Conservation (phyloP, 2,797 vertebrate genomes). For the Melanogrammus aeglefinus region DNA sequence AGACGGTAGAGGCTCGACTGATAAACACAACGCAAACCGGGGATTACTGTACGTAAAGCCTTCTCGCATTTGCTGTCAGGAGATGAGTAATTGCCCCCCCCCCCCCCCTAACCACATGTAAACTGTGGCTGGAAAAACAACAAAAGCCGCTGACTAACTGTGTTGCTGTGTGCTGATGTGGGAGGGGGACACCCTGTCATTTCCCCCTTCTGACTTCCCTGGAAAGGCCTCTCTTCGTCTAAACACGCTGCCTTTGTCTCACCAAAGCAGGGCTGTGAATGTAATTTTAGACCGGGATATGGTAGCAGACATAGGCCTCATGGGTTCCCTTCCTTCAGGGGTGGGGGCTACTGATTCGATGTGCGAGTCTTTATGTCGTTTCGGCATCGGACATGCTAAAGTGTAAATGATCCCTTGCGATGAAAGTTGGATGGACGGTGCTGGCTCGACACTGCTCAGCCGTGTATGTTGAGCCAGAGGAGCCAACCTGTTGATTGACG, state of each 20-base stretch:
- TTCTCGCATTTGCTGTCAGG: conserved; percentile 9
- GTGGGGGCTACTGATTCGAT: background rate
- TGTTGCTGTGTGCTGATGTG: conserved; percentile 43
- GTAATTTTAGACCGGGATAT: conserved; percentile 26
- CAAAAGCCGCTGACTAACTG: conserved; percentile 73
- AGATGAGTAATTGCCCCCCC: conserved; percentile 62
- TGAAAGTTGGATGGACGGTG: background rate
- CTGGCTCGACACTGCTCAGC: background rate
- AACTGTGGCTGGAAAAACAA: conserved; percentile 73
- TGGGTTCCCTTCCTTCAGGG: background rate
- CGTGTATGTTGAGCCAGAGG: background rate
- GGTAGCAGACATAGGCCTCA: background rate
- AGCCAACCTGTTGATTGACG: background rate
- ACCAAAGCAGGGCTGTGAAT: conserved; percentile 24
- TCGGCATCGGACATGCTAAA: background rate
- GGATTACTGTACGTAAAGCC: conserved; percentile 48
- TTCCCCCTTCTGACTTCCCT: conserved; percentile 43
- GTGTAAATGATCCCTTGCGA: background rate
- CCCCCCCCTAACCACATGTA: conserved; percentile 55
- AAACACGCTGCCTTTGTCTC: conserved; percentile 53
- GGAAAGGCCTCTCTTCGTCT: conserved; percentile 46
- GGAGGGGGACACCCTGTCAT: conserved; percentile 53
- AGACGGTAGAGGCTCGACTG: conserved; percentile 54
- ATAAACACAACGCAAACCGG: conserved; percentile 60
- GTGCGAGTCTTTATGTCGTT: background rate